Evolutionary conservation across 2,113 vertebrate genomes (phyloP), one percentile per base, ranked within the genome.

Genomic region (Hylia prasina): DNA sequence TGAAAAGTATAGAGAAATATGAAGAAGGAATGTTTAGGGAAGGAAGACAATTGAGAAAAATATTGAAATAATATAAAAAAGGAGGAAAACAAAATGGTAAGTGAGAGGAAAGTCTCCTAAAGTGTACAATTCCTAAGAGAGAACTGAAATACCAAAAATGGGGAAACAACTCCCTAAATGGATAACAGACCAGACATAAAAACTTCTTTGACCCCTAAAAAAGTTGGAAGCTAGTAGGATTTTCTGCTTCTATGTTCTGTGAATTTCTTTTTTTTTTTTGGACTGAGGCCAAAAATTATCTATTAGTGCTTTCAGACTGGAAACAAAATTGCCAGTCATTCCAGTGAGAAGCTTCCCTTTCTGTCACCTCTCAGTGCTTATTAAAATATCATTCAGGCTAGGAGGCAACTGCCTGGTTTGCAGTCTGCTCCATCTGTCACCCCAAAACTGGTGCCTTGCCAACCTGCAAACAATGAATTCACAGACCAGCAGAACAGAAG

Each of bases 351-450:
- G 63, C 87, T 90, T 77, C 92, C 86, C 75, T 90, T 76, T 81
- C 91, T 92, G 93, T 92, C 96, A 96, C 88, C 79, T 96, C 91
- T 94, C 65, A 40, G 77, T 73, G 82, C 95, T 97, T 96, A 97
- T 97, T 97, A 96, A 97, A 97, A 96, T 91, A 96, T 95, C 96
- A 95, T 91, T 96, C 87, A 85, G 82, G 39, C 91, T 91, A 79
- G 88, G 82, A 89, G 87, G 93, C 57, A 93, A 97, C 57, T 92
- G 92, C 91, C 71, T 82, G 87, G 70, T 96, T 93, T 94, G 58
- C 77, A 82, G 69, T 50, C 89, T 97, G 95, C 89, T 87, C 93
- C 95, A 94, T 96, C 93, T 96, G 96, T 92, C 95, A 92, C 91
- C 90, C 80, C n/a, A 80, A 81, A 94, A 78, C 72, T 95, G 94